A percentile compares a stretch with the other conserved stretches of the same genome.
These are phyloP conservation scores for Drosophila athabasca DNA, from an alignment of 1,140 invertebrate genomes.

Conservation along the genomic window DNA sequence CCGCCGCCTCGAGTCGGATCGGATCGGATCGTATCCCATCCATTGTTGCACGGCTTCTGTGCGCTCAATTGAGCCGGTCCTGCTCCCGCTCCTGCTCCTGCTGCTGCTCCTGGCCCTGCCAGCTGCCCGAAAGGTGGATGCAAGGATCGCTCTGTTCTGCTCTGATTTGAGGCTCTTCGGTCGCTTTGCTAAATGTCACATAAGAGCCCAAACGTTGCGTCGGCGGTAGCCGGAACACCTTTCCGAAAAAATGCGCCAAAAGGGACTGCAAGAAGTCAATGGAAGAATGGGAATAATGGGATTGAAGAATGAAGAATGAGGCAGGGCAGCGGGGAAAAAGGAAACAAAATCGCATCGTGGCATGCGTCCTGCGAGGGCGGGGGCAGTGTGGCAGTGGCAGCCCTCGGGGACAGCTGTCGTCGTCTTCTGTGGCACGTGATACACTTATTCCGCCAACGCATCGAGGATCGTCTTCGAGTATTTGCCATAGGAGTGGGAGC, in stretches of 20 bases:
- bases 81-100: neutral
- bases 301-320: conserved; percentile 10
- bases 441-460: conserved; percentile 29
- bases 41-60: conserved; percentile 35
- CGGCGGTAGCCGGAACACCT: conserved; percentile 36
- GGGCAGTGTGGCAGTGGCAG: neutral
- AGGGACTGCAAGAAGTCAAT: conserved; percentile 18
- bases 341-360: conserved; percentile 44
- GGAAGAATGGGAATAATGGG: conserved; percentile 1
- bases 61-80: conserved; percentile 46
- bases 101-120: neutral
- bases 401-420: conserved; percentile 67
- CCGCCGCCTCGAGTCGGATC: neutral
- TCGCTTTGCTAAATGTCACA: conserved; percentile 56
- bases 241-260: conserved; percentile 56
- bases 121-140: conserved; percentile 25
- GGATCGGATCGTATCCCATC: conserved; percentile 16
- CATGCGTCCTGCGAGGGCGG: conserved; percentile 27
- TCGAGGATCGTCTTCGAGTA: conserved; percentile 10
- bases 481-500: conserved; percentile 4
- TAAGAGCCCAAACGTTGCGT: conserved; percentile 32
- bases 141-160: conserved; percentile 14
- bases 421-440: conserved; percentile 34
- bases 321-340: conserved; percentile 39
- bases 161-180: conserved; percentile 50